A percentile compares a stretch with the other conserved stretches of the same genome.
These are phyloP conservation scores for Zaprionus inermis DNA, from an alignment of 1,140 invertebrate species.

Conservation along the genomic window DNA sequence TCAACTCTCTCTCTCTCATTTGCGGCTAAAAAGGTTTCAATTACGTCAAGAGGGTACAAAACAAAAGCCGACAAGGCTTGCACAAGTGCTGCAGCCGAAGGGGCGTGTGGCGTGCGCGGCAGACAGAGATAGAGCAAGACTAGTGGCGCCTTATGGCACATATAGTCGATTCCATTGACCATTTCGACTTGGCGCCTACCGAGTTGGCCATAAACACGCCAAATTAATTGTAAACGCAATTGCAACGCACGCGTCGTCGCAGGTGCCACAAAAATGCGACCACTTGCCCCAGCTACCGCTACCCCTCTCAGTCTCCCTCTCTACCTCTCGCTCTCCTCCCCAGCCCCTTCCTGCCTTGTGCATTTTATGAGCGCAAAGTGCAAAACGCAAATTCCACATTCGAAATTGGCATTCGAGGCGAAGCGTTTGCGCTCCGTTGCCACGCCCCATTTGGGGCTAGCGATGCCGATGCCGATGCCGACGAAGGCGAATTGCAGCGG, in stretches of 20 bases:
- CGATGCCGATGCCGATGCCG: constrained; percentile 56
- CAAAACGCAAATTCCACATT: constrained; percentile 48
- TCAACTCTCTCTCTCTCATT: constrained; percentile 5
- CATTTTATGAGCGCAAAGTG: constrained; percentile 72
- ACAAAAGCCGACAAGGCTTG: constrained; percentile 25
- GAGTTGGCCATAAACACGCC: constrained; percentile 40
- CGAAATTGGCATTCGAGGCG: constrained; percentile 63
- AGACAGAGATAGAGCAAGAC: not conserved
- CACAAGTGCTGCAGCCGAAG: not conserved
- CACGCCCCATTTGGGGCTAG: constrained; percentile 29
- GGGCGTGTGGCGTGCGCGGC: not conserved
- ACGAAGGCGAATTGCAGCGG: constrained; percentile 66
- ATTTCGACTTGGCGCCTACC: constrained; percentile 62
- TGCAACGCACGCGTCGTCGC: constrained; percentile 24
- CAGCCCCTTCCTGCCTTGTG: not conserved
- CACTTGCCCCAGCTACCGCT: constrained; percentile 25
- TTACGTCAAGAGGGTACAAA: constrained; percentile 43
- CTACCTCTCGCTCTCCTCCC: not conserved
- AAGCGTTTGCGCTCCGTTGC: not conserved
- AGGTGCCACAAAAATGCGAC: constrained; percentile 60
- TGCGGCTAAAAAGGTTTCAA: constrained; percentile 66
- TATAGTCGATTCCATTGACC: constrained; percentile 40
- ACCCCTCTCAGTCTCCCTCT: not conserved
- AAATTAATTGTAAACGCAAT: constrained; percentile 53
- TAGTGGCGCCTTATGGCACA: constrained; percentile 9